Evolutionary conservation across 2,888 invertebrate species (phyloP).

Genomic region (Cerastoderma edule): DNA sequence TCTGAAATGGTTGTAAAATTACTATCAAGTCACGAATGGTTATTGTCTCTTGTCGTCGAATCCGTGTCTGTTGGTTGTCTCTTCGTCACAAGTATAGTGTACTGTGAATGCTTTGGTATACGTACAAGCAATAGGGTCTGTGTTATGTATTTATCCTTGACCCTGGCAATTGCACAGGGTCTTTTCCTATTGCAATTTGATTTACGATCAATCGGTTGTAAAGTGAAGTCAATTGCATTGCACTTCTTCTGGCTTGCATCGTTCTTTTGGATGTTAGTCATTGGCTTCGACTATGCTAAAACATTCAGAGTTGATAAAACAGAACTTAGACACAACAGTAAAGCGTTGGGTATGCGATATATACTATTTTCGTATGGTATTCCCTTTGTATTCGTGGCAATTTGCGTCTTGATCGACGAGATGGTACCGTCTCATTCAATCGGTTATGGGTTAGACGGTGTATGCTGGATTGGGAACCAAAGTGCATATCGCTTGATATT

Average conservation of each 20-base stretch:
- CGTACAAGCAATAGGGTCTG: background rate
- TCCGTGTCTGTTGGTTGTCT: constrained; percentile 5
- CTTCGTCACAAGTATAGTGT: background rate
- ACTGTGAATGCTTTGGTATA: constrained; percentile 4
- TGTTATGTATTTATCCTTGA: constrained; percentile 12
- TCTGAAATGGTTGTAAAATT: background rate
- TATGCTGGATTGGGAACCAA: constrained; percentile 14
- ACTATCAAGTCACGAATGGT: background rate
- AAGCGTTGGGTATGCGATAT: background rate
- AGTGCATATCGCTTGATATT: constrained; percentile 5
- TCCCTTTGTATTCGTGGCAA: background rate
- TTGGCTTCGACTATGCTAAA: constrained; percentile 12
- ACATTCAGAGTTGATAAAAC: constrained; percentile 9
- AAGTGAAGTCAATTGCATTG: constrained; percentile 4
- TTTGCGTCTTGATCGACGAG: background rate
- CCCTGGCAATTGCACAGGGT: constrained; percentile 2
- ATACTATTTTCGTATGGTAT: background rate
- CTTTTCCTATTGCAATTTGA: background rate
- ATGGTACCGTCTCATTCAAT: constrained; percentile 6
- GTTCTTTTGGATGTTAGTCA: constrained; percentile 17
- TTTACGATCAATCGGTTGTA: background rate
- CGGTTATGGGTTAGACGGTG: constrained; percentile 9
- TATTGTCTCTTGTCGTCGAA: constrained; percentile 3
- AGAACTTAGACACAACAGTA: background rate
- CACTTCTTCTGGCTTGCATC: constrained; percentile 12